phyloP scores from a whole-genome alignment of 1,140 invertebrate species.

The Bicyclus anynana region DNA sequence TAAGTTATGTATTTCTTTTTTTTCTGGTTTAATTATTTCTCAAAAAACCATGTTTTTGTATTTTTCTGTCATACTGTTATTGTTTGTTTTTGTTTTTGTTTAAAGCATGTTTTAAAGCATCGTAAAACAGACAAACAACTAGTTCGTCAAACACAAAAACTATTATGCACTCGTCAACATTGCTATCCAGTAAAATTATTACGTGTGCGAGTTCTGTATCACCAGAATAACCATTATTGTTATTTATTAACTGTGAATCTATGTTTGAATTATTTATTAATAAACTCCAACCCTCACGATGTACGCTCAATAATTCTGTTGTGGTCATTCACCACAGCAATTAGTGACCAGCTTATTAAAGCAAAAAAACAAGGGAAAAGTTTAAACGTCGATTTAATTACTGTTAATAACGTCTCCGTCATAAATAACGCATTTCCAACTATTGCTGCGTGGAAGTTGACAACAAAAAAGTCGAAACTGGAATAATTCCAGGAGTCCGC shows the following conservation, averaged over 20 bases:
- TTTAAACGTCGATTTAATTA: not conserved
- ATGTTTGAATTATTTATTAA: not conserved
- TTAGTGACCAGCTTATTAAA: not conserved
- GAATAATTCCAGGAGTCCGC: not conserved
- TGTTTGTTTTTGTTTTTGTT: too few species aligned
- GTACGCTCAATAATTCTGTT: not conserved
- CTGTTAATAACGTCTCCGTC: not conserved
- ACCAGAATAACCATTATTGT: not conserved
- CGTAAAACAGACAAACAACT: too few species aligned
- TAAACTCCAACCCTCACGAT: not conserved
- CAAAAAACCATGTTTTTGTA: too few species aligned
- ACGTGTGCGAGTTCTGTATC: not conserved
- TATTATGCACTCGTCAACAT: too few species aligned
- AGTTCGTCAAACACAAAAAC: too few species aligned
- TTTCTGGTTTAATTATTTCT: too few species aligned
- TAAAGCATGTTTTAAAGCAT: too few species aligned
- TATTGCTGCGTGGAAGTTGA: not conserved
- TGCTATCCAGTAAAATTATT: not conserved
- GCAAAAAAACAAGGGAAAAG: not conserved
- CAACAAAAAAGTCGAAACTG: not conserved
- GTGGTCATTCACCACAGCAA: not conserved
- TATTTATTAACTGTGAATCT: not conserved
- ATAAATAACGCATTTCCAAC: slow-evolving; percentile 5
- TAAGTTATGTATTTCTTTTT: too few species aligned
- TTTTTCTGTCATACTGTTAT: too few species aligned